Conservation (phyloP, 2,797 vertebrate species). For the Poliocrania exsul region DNA sequence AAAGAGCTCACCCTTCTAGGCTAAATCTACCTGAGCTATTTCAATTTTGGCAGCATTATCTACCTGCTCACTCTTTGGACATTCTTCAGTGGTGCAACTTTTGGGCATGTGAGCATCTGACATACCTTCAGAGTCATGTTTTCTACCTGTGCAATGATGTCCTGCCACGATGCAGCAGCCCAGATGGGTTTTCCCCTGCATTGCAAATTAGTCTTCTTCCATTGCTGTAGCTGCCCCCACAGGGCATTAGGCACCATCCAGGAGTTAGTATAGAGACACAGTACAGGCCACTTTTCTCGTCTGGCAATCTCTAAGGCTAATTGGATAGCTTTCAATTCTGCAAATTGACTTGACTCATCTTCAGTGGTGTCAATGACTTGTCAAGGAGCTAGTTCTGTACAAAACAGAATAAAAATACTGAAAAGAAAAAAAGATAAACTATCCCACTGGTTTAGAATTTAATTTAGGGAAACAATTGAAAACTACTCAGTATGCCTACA, state of each 20-base stretch:
- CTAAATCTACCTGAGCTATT: not conserved
- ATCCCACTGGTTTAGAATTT: not conserved
- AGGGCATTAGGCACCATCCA: not conserved
- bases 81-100: rapidly evolving
- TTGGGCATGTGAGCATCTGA: not conserved
- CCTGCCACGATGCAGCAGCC: not conserved
- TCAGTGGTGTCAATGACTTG: not conserved
- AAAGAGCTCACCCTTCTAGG: not conserved
- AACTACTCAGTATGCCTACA: not conserved
- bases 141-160: not conserved
- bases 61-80: not conserved
- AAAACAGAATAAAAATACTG: not conserved
- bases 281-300: not conserved
- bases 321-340: not conserved
- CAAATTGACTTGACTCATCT: not conserved
- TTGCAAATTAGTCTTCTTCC: not conserved
- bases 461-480: not conserved
- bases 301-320: not conserved
- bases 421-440: not conserved
- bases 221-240: not conserved
- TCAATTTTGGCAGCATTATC: not conserved
- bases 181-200: not conserved
- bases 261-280: not conserved
- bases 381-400: not conserved
- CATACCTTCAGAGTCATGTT: rapidly evolving